Conservation (phyloP, 2,797 vertebrate genomes). For the Acridotheres tristis region DNA sequence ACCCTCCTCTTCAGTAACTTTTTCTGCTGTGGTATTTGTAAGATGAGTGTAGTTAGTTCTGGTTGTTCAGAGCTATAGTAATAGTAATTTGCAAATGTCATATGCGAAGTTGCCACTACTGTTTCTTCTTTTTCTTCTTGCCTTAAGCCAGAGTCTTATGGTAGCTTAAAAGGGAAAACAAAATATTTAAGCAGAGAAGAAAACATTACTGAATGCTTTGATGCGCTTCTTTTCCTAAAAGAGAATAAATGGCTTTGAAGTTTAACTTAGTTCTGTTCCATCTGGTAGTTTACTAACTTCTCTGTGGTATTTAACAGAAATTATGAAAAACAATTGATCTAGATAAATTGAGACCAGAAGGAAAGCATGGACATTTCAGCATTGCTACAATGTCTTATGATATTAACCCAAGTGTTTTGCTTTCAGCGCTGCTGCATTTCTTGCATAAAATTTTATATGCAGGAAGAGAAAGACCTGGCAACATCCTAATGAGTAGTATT, state of each 20-base stretch:
- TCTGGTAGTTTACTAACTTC: slow-evolving; percentile 19
- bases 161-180: neutral
- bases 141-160: neutral
- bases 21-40: neutral
- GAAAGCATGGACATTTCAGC: slow-evolving; percentile 53
- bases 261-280: neutral
- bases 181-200: neutral
- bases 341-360: slow-evolving; percentile 35
- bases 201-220: neutral
- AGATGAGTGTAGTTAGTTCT: neutral
- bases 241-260: neutral
- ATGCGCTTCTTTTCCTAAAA: neutral
- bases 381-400: slow-evolving; percentile 27
- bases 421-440: slow-evolving; percentile 38
- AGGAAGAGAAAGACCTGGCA: slow-evolving; percentile 23
- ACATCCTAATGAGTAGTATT: slow-evolving; percentile 34
- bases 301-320: slow-evolving; percentile 59
- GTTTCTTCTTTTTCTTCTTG: neutral
- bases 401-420: slow-evolving; percentile 31
- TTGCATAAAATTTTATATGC: slow-evolving; percentile 15
- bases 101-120: neutral
- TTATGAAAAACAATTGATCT: slow-evolving; percentile 37
- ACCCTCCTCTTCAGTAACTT: neutral
- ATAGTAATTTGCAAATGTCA: neutral
- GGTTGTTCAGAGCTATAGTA: neutral